These are phyloP conservation scores for Manis crassicaudata DNA, from an alignment of 2,797 vertebrate species.

Conservation along the genomic window DNA sequence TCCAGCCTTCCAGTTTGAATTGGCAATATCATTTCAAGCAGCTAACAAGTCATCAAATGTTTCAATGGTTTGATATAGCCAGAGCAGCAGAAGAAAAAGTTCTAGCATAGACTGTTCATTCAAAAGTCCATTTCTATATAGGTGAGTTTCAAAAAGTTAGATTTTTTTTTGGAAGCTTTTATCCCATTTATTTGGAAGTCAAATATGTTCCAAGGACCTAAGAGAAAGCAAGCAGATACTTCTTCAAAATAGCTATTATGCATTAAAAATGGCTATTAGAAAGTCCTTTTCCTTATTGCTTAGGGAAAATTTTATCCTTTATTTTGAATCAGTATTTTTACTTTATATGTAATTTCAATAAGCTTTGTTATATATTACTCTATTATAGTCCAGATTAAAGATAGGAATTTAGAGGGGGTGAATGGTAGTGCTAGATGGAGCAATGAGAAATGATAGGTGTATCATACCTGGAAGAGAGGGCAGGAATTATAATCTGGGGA, in stretches of 20 bases:
- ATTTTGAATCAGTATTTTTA: not conserved
- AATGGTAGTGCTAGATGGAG: not conserved
- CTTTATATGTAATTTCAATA: not conserved
- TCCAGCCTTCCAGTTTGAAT: conserved; percentile 4
- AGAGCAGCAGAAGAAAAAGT: not conserved
- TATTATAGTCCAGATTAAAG: not conserved
- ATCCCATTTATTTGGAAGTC: not conserved
- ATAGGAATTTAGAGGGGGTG: not conserved
- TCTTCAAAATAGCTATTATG: not conserved
- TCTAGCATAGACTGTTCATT: not conserved
- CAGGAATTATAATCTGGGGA: not conserved
- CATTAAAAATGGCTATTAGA: not conserved
- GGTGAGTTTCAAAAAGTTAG: not conserved
- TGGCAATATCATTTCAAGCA: not conserved
- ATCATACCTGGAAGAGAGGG: not conserved
- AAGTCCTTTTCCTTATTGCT: not conserved
- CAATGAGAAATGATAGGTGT: not conserved
- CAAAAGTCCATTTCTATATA: not conserved
- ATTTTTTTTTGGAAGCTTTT: not conserved
- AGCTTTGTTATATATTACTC: not conserved
- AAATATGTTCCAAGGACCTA: not conserved
- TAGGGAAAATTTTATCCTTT: not conserved
- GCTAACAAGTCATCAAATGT: not conserved
- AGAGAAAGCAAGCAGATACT: not conserved
- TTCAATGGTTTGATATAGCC: not conserved